Evolutionary conservation across 2,113 vertebrate species (phyloP).

Genomic region (Orientallactaga bullata): DNA sequence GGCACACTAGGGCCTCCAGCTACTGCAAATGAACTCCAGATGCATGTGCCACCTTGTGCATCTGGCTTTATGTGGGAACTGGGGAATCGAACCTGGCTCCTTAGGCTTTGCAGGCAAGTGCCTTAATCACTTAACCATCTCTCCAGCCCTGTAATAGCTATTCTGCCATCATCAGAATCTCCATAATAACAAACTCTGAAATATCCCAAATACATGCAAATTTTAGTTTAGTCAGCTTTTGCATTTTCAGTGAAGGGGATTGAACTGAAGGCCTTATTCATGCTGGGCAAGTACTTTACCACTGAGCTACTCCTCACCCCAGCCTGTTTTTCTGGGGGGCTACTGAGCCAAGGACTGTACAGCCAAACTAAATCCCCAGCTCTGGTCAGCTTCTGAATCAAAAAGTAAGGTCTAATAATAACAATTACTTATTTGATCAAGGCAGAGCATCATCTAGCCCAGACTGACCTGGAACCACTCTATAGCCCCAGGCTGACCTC

Average conservation of each 20-base stretch:
- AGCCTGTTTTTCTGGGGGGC: not conserved
- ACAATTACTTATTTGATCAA: too few relatives aligned
- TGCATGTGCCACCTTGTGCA: too few relatives aligned
- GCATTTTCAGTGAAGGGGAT: not conserved
- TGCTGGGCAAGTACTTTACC: not conserved
- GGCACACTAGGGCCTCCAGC: too few relatives aligned
- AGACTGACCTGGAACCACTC: too few relatives aligned
- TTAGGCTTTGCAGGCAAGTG: too few relatives aligned
- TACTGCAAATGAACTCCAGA: too few relatives aligned
- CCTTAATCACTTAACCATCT: too few relatives aligned
- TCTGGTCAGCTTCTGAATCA: not conserved
- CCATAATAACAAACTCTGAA: not conserved
- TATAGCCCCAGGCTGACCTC: too few relatives aligned
- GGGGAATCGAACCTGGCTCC: too few relatives aligned
- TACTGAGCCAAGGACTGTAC: not conserved
- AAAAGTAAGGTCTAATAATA: not conserved
- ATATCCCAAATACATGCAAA: conserved; percentile 21
- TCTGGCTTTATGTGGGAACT: too few relatives aligned
- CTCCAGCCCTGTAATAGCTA: not conserved
- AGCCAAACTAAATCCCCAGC: not conserved
- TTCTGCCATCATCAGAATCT: conserved; percentile 12
- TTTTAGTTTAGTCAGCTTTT: not conserved
- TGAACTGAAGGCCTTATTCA: not conserved
- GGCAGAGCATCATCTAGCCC: too few relatives aligned
- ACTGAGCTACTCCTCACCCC: not conserved